Conservation (phyloP, 2,113 vertebrate genomes). For the Bubo blakistoni region DNA sequence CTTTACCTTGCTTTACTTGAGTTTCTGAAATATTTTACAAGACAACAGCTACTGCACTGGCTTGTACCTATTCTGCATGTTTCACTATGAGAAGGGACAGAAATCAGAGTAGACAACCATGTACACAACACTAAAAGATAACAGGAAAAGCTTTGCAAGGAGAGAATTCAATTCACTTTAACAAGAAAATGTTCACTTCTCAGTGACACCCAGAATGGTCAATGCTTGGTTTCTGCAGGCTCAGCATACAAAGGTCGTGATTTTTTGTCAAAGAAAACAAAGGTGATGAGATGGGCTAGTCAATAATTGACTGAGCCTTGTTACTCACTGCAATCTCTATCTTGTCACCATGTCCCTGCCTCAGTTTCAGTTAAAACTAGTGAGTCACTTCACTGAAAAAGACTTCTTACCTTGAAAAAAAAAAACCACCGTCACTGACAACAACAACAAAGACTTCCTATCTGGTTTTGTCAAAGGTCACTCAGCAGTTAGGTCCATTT, state of each 20-base stretch:
- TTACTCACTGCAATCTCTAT: conserved; percentile 1
- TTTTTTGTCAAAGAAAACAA: conserved; percentile 41
- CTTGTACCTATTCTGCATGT: not conserved
- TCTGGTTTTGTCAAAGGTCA: conserved; percentile 25
- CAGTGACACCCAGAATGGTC: not conserved
- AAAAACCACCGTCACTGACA: not conserved
- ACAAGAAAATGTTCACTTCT: not conserved
- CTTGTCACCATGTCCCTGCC: conserved; percentile 8
- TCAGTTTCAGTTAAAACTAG: conserved; percentile 5
- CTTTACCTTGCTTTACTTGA: not conserved
- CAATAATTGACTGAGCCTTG: conserved; percentile 49
- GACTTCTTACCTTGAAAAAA: not conserved
- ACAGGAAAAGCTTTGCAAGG: not conserved
- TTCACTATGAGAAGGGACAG: not conserved
- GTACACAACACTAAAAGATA: not conserved
- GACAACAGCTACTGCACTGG: not conserved
- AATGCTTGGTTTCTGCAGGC: not conserved
- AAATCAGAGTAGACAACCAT: conserved; percentile 14
- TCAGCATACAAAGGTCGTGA: not conserved
- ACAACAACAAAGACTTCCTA: conserved; percentile 4
- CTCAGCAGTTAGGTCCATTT: conserved; percentile 32
- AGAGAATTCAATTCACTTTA: conserved; percentile 19
- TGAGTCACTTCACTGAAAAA: not conserved
- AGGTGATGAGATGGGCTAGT: not conserved
- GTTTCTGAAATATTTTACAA: not conserved